These are phyloP conservation scores for Eurystomus gularis DNA, from an alignment of 2,113 vertebrate species.

Conservation along the genomic window DNA sequence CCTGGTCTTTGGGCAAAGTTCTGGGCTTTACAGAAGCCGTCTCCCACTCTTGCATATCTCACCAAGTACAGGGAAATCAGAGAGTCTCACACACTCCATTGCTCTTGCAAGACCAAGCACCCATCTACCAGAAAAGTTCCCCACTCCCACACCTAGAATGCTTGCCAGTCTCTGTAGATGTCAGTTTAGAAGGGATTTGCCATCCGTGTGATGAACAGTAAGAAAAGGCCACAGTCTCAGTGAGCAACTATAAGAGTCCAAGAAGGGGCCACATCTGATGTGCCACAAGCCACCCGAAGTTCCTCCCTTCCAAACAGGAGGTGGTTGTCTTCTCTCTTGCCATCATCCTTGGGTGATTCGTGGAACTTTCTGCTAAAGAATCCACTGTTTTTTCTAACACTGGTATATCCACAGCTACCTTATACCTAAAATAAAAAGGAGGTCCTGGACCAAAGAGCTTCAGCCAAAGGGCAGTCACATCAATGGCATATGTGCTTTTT, in stretches of 20 bases:
- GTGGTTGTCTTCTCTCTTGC: not conserved
- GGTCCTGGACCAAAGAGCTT: not conserved
- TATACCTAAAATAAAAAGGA: not conserved
- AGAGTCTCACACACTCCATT: not conserved
- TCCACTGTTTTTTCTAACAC: not conserved
- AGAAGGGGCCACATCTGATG: not conserved
- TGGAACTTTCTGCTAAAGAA: not conserved
- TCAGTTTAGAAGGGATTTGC: not conserved
- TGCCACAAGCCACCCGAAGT: not conserved
- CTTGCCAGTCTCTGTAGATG: not conserved
- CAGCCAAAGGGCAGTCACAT: not conserved
- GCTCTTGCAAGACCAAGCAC: not conserved
- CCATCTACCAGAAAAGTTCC: not conserved
- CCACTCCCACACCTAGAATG: not conserved
- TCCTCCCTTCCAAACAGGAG: not conserved
- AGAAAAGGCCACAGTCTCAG: not conserved
- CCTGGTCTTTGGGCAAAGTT: not conserved
- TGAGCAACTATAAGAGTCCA: not conserved
- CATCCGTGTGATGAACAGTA: not conserved
- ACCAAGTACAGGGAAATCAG: not conserved
- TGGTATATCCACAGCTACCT: not conserved
- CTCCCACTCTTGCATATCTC: not conserved
- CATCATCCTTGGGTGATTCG: not conserved
- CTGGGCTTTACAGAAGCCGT: not conserved
- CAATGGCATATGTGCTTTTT: accelerated